Evolutionary conservation across 2,888 invertebrate species (phyloP).

Genomic region (Steinernema hermaphroditum): DNA sequence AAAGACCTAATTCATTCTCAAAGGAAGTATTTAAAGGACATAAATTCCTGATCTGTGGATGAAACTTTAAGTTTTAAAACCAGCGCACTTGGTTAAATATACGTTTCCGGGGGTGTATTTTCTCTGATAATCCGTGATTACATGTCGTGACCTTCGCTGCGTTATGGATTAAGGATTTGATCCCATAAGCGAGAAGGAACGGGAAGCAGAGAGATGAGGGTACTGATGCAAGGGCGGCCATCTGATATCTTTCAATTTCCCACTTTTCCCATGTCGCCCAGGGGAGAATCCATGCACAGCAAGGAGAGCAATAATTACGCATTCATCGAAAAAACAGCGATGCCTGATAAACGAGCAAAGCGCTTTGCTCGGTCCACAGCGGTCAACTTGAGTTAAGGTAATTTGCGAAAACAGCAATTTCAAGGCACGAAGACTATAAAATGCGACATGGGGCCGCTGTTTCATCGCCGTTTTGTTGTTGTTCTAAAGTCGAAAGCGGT

Average conservation of each 20-base stretch:
- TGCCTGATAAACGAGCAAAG: not conserved
- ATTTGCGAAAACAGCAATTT: not conserved
- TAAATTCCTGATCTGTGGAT: too few relatives aligned
- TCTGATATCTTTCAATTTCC: not conserved
- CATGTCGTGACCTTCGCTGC: not conserved
- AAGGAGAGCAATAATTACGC: not conserved
- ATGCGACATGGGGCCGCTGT: not conserved
- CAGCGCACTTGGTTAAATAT: too few relatives aligned
- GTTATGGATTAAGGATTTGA: not conserved
- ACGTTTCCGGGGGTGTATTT: too few relatives aligned
- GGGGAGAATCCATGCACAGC: not conserved
- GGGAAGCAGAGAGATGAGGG: too few relatives aligned
- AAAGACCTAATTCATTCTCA: too few relatives aligned
- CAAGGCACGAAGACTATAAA: not conserved
- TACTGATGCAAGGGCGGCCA: too few relatives aligned
- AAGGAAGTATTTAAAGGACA: too few relatives aligned
- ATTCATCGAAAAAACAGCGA: slow-evolving; percentile 29
- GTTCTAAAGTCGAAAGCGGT: slow-evolving; percentile 9
- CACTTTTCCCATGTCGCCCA: not conserved
- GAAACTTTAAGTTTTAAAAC: too few relatives aligned
- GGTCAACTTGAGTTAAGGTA: not conserved
- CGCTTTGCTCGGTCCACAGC: not conserved
- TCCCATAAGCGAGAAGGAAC: not conserved
- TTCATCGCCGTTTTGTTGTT: slow-evolving; percentile 14
- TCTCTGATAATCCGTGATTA: too few relatives aligned